These are phyloP conservation scores for Raphicerus campestris DNA, from an alignment of 2,113 vertebrate species.

Conservation along the genomic window DNA sequence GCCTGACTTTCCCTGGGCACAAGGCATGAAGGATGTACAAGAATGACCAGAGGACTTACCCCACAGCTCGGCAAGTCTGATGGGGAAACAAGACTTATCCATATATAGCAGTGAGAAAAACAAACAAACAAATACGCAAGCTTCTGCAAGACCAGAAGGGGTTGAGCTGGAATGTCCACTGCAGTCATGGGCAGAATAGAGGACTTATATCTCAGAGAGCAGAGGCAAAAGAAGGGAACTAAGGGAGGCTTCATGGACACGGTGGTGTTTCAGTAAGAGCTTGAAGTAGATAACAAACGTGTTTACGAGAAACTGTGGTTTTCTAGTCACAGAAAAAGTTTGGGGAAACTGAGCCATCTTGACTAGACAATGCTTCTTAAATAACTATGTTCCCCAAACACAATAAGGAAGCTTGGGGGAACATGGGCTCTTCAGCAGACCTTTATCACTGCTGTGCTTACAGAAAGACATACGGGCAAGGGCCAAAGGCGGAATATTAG, in stretches of 20 bases:
- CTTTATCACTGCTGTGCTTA: neutral
- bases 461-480: neutral
- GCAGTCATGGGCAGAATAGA: rapidly evolving
- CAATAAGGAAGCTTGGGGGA: neutral
- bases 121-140: neutral
- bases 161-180: neutral
- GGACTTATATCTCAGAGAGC: neutral
- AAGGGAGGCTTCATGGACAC: neutral
- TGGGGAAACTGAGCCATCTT: neutral
- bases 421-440: neutral
- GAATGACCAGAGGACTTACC: neutral
- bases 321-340: neutral
- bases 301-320: neutral
- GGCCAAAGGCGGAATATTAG: neutral
- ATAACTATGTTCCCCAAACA: neutral
- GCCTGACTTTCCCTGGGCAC: neutral
- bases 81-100: neutral
- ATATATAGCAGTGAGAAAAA: neutral
- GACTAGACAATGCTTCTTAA: neutral
- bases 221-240: neutral
- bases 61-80: neutral
- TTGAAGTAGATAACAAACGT: neutral
- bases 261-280: neutral
- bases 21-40: neutral
- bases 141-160: neutral